Evolutionary conservation across 2,113 vertebrate species (phyloP), one percentile per base, ranked within the genome.

Genomic region (Notarius quadriscutis): DNA sequence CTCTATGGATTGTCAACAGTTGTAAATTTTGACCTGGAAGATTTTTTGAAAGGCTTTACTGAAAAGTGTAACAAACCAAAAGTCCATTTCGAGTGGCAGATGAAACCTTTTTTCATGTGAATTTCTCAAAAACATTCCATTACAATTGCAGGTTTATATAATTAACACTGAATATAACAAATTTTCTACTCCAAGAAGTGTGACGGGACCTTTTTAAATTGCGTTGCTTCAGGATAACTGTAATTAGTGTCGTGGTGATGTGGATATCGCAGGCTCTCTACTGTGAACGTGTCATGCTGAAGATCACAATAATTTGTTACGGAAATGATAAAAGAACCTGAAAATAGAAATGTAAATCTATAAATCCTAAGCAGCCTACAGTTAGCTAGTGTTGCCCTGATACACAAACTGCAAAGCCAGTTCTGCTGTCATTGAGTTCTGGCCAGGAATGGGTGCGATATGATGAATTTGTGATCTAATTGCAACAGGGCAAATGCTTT

Each of bases 271-370:
- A 85, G 34, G 79, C 69, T 22, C 60, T 30, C 60, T 27, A 50
- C 25, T 50, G 17, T 34, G n/a, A 51, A 71, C 63, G 22, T 71
- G 84, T 85, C 87, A 62, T n/a, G n/a, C 53, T 80, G 78, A 89
- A 87, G 85, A 82, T 81, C 87, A 85, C 30, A 27, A 71, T 79
- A 74, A 89, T 86, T 84, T 86, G 82, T 87, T 69, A 82, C n/a
- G 20, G 15, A 83, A 62, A 74, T 50, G 53, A 65, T 12, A 63
- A 87, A 72, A 84, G 30, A 20, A 11, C 12, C 60, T 51, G 34
- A 62, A 88, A 89, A 91, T 79, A 88, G 82, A 53, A 87, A 69
- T 20, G 80, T 51, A 69, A 69, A 65, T 7, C n/a, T 34, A 41
- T 55, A 69, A 55, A 80, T 69, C 11, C 7, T 2, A 2, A 67